Base-by-base conservation (phyloP, 2,797 vertebrate species). In the Brotula barbata region DNA sequence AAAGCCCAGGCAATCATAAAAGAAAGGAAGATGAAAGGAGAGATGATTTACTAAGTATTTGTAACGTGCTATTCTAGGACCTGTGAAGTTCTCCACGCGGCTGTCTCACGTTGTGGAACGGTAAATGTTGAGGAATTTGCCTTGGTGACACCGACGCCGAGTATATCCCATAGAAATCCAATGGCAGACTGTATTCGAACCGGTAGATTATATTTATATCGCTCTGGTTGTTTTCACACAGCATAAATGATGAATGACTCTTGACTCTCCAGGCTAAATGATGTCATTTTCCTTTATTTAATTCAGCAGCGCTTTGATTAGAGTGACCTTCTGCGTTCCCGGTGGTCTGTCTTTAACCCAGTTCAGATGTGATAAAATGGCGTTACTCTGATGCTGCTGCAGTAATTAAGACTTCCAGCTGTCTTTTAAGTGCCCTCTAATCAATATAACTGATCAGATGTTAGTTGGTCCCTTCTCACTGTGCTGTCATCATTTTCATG, bases 371-470 rank as follows among this genome's bases (percentile, higher is more conserved):
- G 73, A 68, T 76, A 54, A 71, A 73, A 71, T 31, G 43, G 16
- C 61, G 54, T 77, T 48, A 53, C 43, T 14, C 37, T 67, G 68
- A 78, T 10, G 14, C 37, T 54, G 73, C 68, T 64, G n/a, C n/a
- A n/a, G 69, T 83, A 82, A 81, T 84, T 83, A 78, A 87, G 62
- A 80, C 19, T 3, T 47, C 47, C 58, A 63, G 64, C 52, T 72
- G 69, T 75, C 64, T 71, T 81, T 74, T 72, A 52, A 64, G 36
- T 80, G 68, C 69, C 62, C 22, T 55, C 17, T 16, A 17, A 64
- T 88, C 80, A 71, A 82, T 88, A 73, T 11, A 39, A 40, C 60
- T 75, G 79, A 82, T 87, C 85, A 79, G 57, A 82, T 88, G 86
- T 82, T 68, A 66, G 48, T 42, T 7, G 22, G 55, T 59, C 58